Percentiles rank a stretch among this genome's conserved stretches.
These are phyloP conservation scores for Anthoscopus minutus DNA, from an alignment of 2,113 vertebrate genomes.

Conservation along the genomic window DNA sequence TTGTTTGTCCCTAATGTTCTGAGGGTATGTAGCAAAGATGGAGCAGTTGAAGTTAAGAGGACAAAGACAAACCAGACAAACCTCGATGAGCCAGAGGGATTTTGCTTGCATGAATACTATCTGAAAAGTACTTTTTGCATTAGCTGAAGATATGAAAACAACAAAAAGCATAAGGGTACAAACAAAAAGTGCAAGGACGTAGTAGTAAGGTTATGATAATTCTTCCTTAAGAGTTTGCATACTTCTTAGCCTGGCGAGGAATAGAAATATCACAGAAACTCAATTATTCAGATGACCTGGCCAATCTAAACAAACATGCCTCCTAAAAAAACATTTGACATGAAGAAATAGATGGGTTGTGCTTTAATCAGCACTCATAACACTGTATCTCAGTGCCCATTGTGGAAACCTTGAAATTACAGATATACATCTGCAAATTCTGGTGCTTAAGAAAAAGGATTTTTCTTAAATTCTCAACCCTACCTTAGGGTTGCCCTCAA, in stretches of 20 bases:
- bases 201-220: background rate
- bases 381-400: background rate
- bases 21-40: background rate
- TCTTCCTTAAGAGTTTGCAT: background rate
- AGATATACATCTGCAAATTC: background rate
- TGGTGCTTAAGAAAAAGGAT: background rate
- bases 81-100: background rate
- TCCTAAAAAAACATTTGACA: background rate
- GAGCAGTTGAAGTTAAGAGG: background rate
- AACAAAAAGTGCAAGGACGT: background rate
- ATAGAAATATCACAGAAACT: background rate
- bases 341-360: background rate
- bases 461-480: too few relatives aligned
- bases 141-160: background rate
- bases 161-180: background rate
- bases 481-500: too few relatives aligned
- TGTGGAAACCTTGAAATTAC: background rate
- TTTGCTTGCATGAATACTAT: background rate
- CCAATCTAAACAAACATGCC: background rate
- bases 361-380: background rate
- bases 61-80: background rate
- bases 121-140: background rate
- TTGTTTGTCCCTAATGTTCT: background rate
- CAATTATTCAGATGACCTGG: background rate
- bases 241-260: background rate